Evolutionary conservation across 2,888 invertebrate species (phyloP), one percentile per base, ranked within the genome.

Genomic region (Cerastis rubricosa): DNA sequence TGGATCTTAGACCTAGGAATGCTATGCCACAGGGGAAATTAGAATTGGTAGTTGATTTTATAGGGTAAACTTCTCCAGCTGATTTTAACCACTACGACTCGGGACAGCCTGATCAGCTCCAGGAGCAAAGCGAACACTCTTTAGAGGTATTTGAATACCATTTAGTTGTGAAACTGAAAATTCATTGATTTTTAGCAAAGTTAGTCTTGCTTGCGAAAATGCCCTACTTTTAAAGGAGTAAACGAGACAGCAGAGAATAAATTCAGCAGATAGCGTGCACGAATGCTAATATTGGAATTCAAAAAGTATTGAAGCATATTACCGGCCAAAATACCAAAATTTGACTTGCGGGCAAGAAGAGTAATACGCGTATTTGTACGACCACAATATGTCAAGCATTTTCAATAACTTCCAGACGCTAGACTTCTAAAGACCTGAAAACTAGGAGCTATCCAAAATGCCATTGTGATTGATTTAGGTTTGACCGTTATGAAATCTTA

Each of bases 291-390:
- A 67, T 69, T 17, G 66, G 74, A 67, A 59, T 74, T 61, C 54
- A 51, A 49, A 79, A 70, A 65, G 40, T 70, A 67, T 80, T 68
- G 47, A 45, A 66, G 22, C 54, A 70, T 51, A 43, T 54, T 69
- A 57, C 61, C 14, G 19, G 22, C 47, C 29, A 69, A 72, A 63
- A 66, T 70, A 17, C 9, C 22, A 29, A 14, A 29, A n/a, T 63
- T 57, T 5, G 25, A 22, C 22, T 40, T 67, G 4, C 51, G 6
- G 8, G 7, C 25, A 17, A 25, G 7, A 47, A n/a, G 17, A 35
- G 17, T 47, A 9, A 25, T 35, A 51, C 2, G 19, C 19, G 9
- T 54, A 54, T 40, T 17, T 40, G 47, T 40, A 2, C 19, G 29
- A 2, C 22, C 14, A 76, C 6, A 75, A 22, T n/a, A 51, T 25